Percentiles rank a stretch among this genome's conserved stretches.
phyloP scores from a whole-genome alignment of 2,113 vertebrate genomes.

The Dascyllus trimaculatus region DNA sequence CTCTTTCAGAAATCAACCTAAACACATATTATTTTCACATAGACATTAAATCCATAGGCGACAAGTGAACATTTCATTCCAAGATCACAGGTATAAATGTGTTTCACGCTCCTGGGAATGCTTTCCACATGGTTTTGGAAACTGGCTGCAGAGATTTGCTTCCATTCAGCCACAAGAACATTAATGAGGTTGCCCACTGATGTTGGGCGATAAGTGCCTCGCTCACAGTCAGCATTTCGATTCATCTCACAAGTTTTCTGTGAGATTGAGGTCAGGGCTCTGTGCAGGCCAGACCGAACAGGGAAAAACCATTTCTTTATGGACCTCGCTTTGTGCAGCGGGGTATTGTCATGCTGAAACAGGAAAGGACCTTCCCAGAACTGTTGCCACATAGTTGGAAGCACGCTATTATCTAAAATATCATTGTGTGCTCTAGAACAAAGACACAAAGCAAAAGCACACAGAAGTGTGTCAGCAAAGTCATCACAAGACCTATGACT shows the following conservation, averaged over 20 bases:
- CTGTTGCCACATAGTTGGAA: conserved; percentile 17
- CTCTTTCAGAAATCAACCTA: too few species aligned
- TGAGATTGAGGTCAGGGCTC: conserved; percentile 44
- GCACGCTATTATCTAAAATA: not conserved
- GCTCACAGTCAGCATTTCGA: conserved; percentile 8
- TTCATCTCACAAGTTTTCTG: conserved; percentile 38
- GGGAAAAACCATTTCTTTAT: conserved; percentile 26
- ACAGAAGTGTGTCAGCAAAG: not conserved
- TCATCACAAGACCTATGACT: too few species aligned
- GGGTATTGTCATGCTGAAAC: conserved; percentile 30
- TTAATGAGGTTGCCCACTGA: conserved; percentile 22
- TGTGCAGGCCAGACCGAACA: conserved; percentile 22
- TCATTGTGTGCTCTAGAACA: not conserved
- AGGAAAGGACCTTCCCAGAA: conserved; percentile 32
- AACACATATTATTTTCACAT: too few species aligned
- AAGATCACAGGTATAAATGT: not conserved
- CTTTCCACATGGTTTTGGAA: conserved; percentile 9
- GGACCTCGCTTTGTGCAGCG: conserved; percentile 22
- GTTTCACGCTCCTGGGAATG: conserved; percentile 2
- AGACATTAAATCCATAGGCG: not conserved
- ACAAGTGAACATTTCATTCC: not conserved
- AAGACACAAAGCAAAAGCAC: conserved; percentile 3
- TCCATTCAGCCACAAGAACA: conserved; percentile 29
- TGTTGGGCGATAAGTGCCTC: conserved; percentile 12
- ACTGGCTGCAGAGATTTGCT: conserved; percentile 20